These are phyloP conservation scores for Cylloceria caligata DNA, from an alignment of 2,888 invertebrate species.

Conservation along the genomic window DNA sequence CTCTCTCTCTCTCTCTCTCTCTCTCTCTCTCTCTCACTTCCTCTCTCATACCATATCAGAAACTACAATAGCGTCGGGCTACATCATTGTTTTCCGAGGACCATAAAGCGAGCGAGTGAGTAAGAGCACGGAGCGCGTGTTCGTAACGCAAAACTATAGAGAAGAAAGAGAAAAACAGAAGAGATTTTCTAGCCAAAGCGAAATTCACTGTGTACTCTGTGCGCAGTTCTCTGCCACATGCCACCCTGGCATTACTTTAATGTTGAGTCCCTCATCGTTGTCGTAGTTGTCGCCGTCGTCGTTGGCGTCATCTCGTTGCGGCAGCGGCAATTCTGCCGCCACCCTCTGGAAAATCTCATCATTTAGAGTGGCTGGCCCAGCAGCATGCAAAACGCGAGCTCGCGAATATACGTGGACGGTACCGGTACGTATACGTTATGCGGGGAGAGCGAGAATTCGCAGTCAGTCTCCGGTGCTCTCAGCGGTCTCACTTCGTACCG, in stretches of 20 bases:
- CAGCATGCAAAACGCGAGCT: slow-evolving; percentile 48
- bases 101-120: slow-evolving; percentile 70
- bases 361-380: slow-evolving; percentile 79
- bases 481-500: slow-evolving; percentile 35
- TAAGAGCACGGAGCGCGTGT: slow-evolving; percentile 17
- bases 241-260: slow-evolving; percentile 80
- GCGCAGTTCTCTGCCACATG: slow-evolving; percentile 42
- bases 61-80: slow-evolving; percentile 78
- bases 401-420: slow-evolving; percentile 29
- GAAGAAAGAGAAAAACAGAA: slow-evolving; percentile 9
- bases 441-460: neutral
- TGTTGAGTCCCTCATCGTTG: slow-evolving; percentile 56
- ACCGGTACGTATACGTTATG: neutral
- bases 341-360: slow-evolving; percentile 80
- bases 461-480: slow-evolving; percentile 16
- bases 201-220: slow-evolving; percentile 61
- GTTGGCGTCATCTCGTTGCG: no score
- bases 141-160: slow-evolving; percentile 19
- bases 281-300: slow-evolving; percentile 37
- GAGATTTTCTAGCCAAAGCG: slow-evolving; percentile 68
- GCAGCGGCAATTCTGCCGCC: slow-evolving; percentile 1
- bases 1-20: slow-evolving; percentile 31
- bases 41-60: slow-evolving; percentile 28
- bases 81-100: slow-evolving; percentile 78
- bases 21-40: slow-evolving; percentile 35